Evolutionary conservation across 2,888 invertebrate genomes (phyloP).

Genomic region (Camptogramma bilineatum): DNA sequence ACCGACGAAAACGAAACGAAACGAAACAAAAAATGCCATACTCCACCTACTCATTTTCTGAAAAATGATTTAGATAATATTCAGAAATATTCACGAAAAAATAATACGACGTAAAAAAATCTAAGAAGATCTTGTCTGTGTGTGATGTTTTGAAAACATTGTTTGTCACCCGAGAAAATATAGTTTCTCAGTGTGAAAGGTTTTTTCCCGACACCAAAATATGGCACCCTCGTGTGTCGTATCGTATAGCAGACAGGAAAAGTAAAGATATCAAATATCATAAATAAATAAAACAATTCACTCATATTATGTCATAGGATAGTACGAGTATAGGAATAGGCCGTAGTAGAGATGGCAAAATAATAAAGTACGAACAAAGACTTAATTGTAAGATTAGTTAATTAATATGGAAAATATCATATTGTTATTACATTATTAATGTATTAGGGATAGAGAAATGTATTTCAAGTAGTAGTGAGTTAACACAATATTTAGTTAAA

Average conservation of each 20-base stretch:
- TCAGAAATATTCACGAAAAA: neutral
- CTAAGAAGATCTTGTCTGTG: neutral
- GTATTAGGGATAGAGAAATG: no score
- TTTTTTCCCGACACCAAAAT: constrained; percentile 8
- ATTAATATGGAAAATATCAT: no score
- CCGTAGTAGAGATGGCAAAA: neutral
- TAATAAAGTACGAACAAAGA: neutral
- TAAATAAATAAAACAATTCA: constrained; percentile 37
- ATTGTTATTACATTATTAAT: no score
- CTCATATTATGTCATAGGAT: neutral
- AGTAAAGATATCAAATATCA: constrained; percentile 24
- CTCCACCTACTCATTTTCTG: no score
- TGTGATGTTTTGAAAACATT: no score
- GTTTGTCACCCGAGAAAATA: neutral
- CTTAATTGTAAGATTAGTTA: no score
- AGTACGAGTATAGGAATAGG: no score
- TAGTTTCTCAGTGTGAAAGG: neutral
- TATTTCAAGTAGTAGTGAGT: no score
- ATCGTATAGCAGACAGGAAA: neutral
- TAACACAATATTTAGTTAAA: no score
- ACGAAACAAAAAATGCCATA: no score
- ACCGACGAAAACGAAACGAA: no score
- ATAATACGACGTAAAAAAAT: neutral
- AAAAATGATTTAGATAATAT: no score
- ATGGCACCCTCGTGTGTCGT: constrained; percentile 11